phyloP scores from a whole-genome alignment of 2,888 invertebrate species.

The Spilarctia lutea region DNA sequence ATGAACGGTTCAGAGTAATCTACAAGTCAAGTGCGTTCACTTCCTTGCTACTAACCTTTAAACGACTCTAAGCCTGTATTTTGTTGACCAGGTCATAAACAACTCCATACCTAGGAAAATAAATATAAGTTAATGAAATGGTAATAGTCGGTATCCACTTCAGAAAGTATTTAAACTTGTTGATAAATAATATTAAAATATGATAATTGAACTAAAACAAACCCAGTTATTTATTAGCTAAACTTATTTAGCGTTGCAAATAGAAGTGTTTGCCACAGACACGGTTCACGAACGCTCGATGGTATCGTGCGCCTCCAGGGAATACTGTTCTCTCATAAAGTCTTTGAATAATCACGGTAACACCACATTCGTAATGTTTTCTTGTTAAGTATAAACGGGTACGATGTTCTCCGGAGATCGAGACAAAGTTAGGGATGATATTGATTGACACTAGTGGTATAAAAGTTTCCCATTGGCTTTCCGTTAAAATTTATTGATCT shows the following conservation, averaged over 20 bases:
- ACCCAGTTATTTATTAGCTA: constrained; percentile 2
- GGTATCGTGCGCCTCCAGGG: constrained; percentile 2
- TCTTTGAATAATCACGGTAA: constrained; percentile 18
- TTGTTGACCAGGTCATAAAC: not conserved
- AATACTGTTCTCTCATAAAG: constrained; percentile 7
- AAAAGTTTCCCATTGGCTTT: not conserved
- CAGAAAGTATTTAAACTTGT: not conserved
- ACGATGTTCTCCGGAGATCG: not conserved
- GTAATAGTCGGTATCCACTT: not conserved
- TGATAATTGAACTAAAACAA: not conserved
- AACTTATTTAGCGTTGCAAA: constrained; percentile 7
- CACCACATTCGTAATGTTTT: not conserved
- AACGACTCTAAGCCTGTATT: not conserved
- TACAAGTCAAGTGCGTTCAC: not conserved
- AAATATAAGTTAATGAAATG: not conserved
- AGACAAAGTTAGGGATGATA: not conserved
- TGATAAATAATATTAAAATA: not conserved
- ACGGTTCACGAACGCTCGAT: constrained; percentile 1
- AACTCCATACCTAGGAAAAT: not conserved
- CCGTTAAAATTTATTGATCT: not conserved
- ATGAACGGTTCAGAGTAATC: not conserved
- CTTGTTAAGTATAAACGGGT: not conserved
- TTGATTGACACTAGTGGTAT: not conserved
- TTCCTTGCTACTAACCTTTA: not conserved
- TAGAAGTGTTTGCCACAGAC: not conserved